These are phyloP conservation scores for Athripsodes cinereus DNA, from an alignment of 2,888 invertebrate species.

Conservation along the genomic window DNA sequence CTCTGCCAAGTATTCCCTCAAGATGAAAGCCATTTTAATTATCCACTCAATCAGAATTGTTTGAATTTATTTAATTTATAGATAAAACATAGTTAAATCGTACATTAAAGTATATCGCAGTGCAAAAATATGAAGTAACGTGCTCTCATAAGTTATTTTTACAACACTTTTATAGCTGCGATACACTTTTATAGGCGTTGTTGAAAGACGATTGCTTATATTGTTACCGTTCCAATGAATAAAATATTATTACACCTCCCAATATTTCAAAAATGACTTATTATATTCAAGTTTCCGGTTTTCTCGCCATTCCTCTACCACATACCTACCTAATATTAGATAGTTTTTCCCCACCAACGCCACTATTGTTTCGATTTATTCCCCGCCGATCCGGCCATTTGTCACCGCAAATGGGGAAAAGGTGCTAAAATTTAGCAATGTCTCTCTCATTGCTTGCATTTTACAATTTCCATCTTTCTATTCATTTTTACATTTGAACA, in stretches of 20 bases:
- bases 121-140: too few relatives aligned
- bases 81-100: too few relatives aligned
- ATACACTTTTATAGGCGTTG: background rate
- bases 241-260: background rate
- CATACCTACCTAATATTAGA: too few relatives aligned
- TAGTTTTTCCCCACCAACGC: too few relatives aligned
- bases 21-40: too few relatives aligned
- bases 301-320: background rate
- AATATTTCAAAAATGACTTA: background rate
- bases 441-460: slow-evolving; percentile 22
- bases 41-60: too few relatives aligned
- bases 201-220: background rate
- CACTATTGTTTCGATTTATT: slow-evolving; percentile 26
- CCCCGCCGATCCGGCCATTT: slow-evolving; percentile 24
- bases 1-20: too few relatives aligned
- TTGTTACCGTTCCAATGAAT: too few relatives aligned
- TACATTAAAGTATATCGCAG: too few relatives aligned
- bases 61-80: too few relatives aligned
- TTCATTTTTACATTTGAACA: background rate
- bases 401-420: slow-evolving; percentile 22
- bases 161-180: too few relatives aligned
- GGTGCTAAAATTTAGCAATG: slow-evolving; percentile 23
- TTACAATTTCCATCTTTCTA: slow-evolving; percentile 13
- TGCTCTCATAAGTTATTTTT: too few relatives aligned
- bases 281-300: background rate